phyloP scores from a whole-genome alignment of 2,113 vertebrate species.

The Trichechus manatus region DNA sequence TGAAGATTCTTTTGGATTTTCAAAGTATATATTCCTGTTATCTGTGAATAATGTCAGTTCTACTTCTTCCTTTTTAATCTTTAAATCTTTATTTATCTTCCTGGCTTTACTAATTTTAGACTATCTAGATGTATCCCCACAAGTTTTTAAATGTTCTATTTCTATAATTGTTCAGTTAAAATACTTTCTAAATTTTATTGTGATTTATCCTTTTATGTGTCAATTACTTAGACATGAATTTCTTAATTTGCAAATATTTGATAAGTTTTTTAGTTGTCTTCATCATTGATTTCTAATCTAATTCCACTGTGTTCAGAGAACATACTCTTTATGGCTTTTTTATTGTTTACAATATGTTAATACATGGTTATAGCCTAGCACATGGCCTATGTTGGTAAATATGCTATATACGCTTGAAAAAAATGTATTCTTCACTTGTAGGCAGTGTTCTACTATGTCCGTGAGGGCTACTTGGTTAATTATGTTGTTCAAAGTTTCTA shows the following conservation, averaged over 20 bases:
- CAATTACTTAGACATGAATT: background rate
- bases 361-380: background rate
- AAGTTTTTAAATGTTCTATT: no score
- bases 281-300: constrained; percentile 13
- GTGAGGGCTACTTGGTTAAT: no score
- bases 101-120: background rate
- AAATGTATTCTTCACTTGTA: no score
- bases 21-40: background rate
- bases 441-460: no score
- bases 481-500: no score
- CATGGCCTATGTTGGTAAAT: background rate
- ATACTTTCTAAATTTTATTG: background rate
- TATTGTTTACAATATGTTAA: background rate
- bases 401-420: background rate
- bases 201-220: constrained; percentile 3
- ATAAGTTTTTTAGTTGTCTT: background rate
- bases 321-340: background rate
- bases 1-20: background rate
- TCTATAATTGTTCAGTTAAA: no score
- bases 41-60: background rate
- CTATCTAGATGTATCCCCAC: background rate
- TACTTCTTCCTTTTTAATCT: background rate
- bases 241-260: constrained; percentile 16
- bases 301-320: background rate
- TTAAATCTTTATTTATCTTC: constrained; percentile 16